Evolutionary conservation across 2,113 vertebrate species (phyloP).

Genomic region (Procavia capensis): DNA sequence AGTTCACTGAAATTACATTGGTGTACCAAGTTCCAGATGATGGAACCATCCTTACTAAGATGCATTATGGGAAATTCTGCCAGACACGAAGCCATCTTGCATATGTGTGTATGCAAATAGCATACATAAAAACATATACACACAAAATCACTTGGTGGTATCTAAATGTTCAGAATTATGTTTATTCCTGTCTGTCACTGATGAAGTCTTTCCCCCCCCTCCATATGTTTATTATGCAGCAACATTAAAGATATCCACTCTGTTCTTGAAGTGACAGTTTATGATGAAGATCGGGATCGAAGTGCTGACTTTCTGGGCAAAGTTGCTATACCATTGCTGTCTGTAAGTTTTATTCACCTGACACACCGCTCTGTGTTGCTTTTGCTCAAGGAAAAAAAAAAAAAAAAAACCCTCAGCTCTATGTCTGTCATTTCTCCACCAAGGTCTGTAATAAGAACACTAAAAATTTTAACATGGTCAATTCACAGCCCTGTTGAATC

Average conservation of each 20-base stretch:
- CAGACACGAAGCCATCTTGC: neutral
- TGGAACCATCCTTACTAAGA: neutral
- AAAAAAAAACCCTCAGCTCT: constrained; percentile 76
- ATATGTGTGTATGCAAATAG: constrained; percentile 23
- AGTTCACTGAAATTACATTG: neutral
- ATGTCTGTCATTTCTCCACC: constrained; percentile 90
- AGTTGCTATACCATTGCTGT: constrained; percentile 97
- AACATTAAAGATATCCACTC: constrained; percentile 99
- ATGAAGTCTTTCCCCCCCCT: constrained; percentile 71
- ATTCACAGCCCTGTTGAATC: constrained; percentile 95
- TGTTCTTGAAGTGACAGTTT: constrained; percentile 98
- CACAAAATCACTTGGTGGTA: constrained; percentile 31
- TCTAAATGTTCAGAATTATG: constrained; percentile 73
- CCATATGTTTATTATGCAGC: constrained; percentile 85
- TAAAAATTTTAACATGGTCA: constrained; percentile 92
- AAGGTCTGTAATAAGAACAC: constrained; percentile 92
- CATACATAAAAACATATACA: neutral
- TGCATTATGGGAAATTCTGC: constrained; percentile 62
- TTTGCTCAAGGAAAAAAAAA: constrained; percentile 73
- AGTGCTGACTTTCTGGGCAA: constrained; percentile 99
- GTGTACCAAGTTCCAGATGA: neutral
- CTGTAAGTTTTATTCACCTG: constrained; percentile 93
- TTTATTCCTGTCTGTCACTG: constrained; percentile 64
- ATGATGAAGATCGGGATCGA: constrained; percentile 97
- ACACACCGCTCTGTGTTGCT: constrained; percentile 82